Evolutionary conservation across 2,888 invertebrate genomes (phyloP), one percentile per base, ranked within the genome.

Genomic region (Falcaria lacertinaria): DNA sequence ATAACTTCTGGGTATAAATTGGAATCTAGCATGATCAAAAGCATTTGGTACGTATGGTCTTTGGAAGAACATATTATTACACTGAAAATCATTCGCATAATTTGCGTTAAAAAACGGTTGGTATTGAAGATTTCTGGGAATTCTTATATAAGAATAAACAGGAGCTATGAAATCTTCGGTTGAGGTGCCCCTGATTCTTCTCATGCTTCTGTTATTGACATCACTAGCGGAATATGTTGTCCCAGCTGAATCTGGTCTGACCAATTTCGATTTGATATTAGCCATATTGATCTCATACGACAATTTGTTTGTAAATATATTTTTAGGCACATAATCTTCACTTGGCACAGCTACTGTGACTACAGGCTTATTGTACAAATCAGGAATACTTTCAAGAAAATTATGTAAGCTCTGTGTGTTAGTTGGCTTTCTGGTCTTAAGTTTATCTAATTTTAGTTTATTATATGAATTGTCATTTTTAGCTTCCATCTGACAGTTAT

Each of bases 201-300:
- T 67, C 0, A 80, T 48, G 39, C 75, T 70, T 37, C 51, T 64
- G 4, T 64, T 74, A 49, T 71, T 78, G 0, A 64, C 74, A 43
- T 78, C 79, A 33, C 65, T 57, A 17, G 55, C 46, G 43, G 67
- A 72, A 33, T 73, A 75, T 11, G 64, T 43, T 11, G 61, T 49
- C n/a, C 65, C 57, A n/a, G 52, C 48, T 4, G 69, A 60, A 4
- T 47, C 16, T 2, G 57, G 42, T 28, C 42, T 56, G 4, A 34
- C 32, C n/a, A 52, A 46, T 48, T 60, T 75, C 7, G 50, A 58
- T 43, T 50, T 60, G 8, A 85, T 49, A 41, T 56, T 64, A 11
- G 67, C 52, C 16, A 85, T 25, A 58, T 85, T 76, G 1, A 88
- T 41, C 2, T 58, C 56, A 56, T 84, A 86, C n/a, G 45, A 50